Conservation (phyloP, 2,797 vertebrate genomes). For the Thamnophis elegans region DNA sequence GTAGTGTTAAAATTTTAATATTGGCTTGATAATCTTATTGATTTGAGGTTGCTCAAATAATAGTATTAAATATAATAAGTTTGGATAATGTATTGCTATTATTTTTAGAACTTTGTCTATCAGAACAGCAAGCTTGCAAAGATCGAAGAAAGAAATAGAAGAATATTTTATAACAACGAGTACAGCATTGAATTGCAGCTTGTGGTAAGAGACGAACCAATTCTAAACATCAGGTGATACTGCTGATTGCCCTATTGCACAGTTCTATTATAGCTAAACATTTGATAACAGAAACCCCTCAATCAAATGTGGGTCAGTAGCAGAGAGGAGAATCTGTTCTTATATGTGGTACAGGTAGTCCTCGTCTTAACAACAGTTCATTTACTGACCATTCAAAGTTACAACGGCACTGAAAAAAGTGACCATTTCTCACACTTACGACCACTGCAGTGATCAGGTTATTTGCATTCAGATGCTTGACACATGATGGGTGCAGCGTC, state of each 20-base stretch:
- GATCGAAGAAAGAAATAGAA: slow-evolving; percentile 30
- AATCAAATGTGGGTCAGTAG: background rate
- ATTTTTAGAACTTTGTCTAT: slow-evolving; percentile 69
- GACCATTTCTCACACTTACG: too few relatives aligned
- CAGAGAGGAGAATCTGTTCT: background rate
- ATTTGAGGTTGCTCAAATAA: background rate
- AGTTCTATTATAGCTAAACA: background rate
- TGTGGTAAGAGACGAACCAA: slow-evolving; percentile 53
- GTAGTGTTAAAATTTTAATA: background rate
- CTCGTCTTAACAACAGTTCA: too few relatives aligned
- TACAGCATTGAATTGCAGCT: slow-evolving; percentile 72
- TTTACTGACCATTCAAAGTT: too few relatives aligned
- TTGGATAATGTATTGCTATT: background rate
- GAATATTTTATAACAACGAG: slow-evolving; percentile 51
- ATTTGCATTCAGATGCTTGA: too few relatives aligned
- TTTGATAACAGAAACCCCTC: too few relatives aligned
- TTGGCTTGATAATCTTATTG: background rate
- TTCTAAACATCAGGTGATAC: background rate
- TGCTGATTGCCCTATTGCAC: background rate
- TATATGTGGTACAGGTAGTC: background rate
- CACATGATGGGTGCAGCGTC: too few relatives aligned
- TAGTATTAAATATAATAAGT: background rate
- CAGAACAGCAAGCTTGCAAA: slow-evolving; percentile 59
- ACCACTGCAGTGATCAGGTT: too few relatives aligned
- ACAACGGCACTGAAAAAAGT: too few relatives aligned